A percentile compares a stretch with the other conserved stretches of the same genome.
phyloP scores from a whole-genome alignment of 2,113 vertebrate genomes.

The Synodontis membranacea region DNA sequence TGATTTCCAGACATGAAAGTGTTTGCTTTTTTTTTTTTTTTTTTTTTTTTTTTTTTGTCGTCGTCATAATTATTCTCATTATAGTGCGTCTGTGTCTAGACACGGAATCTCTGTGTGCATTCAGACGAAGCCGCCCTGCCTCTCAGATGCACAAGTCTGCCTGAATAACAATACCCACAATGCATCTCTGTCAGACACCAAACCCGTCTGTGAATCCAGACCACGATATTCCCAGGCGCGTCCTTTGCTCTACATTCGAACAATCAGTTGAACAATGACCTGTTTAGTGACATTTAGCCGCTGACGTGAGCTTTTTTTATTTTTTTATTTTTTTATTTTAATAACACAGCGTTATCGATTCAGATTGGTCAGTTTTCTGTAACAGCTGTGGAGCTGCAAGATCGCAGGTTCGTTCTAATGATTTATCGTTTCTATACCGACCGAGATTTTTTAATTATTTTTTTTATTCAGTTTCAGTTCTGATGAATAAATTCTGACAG shows the following conservation, averaged over 20 bases:
- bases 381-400: neutral
- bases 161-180: slow-evolving; percentile 4
- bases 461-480: too few species aligned
- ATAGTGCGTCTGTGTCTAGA: slow-evolving; percentile 28
- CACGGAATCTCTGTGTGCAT: neutral
- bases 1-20: slow-evolving; percentile 23
- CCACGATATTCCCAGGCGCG: neutral
- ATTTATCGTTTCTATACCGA: too few species aligned
- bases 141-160: neutral
- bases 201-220: neutral
- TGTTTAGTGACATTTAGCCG: too few species aligned
- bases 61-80: slow-evolving; percentile 27
- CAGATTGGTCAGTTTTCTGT: neutral
- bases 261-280: neutral
- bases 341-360: neutral
- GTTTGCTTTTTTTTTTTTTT: neutral
- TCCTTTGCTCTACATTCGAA: slow-evolving; percentile 5
- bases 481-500: too few species aligned
- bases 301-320: neutral
- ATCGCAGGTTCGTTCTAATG: neutral
- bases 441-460: too few species aligned
- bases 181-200: neutral
- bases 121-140: neutral
- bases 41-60: neutral
- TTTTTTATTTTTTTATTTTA: too few species aligned